Evolutionary conservation across 2,113 vertebrate genomes (phyloP).

Genomic region (Cryptotis parvus): DNA sequence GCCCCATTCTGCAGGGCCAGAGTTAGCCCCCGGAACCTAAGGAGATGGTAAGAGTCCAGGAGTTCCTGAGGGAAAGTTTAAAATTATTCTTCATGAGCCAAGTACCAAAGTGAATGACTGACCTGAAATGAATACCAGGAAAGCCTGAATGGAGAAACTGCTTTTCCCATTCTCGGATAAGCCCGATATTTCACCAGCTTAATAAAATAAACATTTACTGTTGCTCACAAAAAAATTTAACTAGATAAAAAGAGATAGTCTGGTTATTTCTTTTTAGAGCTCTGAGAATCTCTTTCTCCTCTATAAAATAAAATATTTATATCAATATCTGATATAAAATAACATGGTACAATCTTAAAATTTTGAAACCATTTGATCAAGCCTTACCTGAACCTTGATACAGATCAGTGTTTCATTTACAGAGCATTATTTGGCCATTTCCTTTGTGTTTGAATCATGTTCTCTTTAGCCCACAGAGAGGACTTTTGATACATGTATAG

Average conservation of each 20-base stretch:
- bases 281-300: too few species aligned
- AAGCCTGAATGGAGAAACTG: neutral
- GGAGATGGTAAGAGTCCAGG: neutral
- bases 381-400: neutral
- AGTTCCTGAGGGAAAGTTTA: neutral
- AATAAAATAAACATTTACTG: neutral
- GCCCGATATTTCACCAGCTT: neutral
- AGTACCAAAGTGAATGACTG: neutral
- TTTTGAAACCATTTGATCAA: slow-evolving; percentile 37
- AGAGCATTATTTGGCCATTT: neutral
- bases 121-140: neutral
- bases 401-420: neutral
- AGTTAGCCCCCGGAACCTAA: neutral
- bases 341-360: neutral
- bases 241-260: neutral
- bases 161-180: neutral
- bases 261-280: too few species aligned
- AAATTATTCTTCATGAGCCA: neutral
- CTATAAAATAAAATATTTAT: too few species aligned
- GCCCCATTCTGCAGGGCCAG: neutral
- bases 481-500: neutral
- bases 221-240: neutral
- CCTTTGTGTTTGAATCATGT: neutral
- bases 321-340: too few species aligned
- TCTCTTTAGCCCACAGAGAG: neutral